A percentile compares a stretch with the other conserved stretches of the same genome.
phyloP scores from a whole-genome alignment of 2,797 vertebrate species.

The Lepus townsendii region DNA sequence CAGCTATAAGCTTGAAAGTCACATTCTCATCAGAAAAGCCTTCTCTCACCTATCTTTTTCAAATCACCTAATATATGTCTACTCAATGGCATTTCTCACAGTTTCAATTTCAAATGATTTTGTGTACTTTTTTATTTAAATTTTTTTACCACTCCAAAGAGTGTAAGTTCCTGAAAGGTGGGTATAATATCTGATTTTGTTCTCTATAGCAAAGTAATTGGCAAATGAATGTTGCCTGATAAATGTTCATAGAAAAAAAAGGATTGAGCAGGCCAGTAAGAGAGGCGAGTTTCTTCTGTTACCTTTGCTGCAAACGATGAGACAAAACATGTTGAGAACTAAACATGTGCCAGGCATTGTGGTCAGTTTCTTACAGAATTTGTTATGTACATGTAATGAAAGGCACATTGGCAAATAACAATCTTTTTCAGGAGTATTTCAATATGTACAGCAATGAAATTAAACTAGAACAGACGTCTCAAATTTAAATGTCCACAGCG shows the following conservation, averaged over 20 bases:
- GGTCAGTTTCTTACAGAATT: neutral
- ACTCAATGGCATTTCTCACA: neutral
- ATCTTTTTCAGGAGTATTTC: neutral
- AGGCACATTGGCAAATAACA: too few species aligned
- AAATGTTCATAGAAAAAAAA: neutral
- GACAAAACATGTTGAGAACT: neutral
- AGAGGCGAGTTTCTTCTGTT: neutral
- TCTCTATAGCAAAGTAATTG: neutral
- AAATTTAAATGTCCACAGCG: neutral
- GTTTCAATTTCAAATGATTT: neutral
- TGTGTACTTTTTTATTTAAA: neutral
- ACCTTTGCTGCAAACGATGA: neutral
- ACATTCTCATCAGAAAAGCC: neutral
- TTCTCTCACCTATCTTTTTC: neutral
- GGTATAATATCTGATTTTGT: neutral
- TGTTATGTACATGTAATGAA: too few species aligned
- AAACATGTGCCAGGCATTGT: neutral
- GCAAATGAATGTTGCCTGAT: neutral
- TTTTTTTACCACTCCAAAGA: neutral
- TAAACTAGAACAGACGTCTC: neutral
- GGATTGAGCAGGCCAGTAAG: neutral
- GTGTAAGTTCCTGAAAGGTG: neutral
- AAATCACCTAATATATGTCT: neutral
- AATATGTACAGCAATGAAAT: neutral
- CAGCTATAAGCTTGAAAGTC: neutral